These are phyloP conservation scores for Agapornis canus DNA, from an alignment of 2,797 vertebrate species.

Conservation along the genomic window DNA sequence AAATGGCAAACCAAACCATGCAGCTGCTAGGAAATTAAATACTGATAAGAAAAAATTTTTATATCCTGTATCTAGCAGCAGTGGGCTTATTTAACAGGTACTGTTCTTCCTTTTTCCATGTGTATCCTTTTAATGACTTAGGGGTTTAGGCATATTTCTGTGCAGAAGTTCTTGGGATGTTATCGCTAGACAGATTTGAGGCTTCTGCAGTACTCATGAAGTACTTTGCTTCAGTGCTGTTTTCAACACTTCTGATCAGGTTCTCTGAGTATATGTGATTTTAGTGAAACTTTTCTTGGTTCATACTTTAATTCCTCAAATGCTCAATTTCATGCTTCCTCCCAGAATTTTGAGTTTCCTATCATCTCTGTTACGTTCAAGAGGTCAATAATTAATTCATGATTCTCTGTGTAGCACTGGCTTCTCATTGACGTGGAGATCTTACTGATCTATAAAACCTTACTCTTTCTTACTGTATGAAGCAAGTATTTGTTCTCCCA, in stretches of 20 bases:
- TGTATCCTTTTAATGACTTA: background rate
- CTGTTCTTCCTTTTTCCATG: background rate
- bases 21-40: background rate
- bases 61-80: background rate
- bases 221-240: background rate
- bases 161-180: background rate
- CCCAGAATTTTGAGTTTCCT: background rate
- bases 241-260: background rate
- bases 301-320: background rate
- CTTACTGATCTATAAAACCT: background rate
- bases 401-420: background rate
- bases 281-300: background rate
- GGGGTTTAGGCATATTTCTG: background rate
- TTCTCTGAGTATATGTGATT: background rate
- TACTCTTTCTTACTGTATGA: background rate
- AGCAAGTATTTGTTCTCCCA: rapidly evolving
- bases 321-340: background rate
- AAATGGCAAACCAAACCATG: background rate
- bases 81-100: background rate
- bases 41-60: background rate
- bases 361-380: background rate
- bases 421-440: background rate
- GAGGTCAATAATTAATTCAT: background rate
- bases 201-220: background rate
- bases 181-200: background rate